Evolutionary conservation across 2,113 vertebrate genomes (phyloP).

Genomic region (Ophthalmolycus amberensis): DNA sequence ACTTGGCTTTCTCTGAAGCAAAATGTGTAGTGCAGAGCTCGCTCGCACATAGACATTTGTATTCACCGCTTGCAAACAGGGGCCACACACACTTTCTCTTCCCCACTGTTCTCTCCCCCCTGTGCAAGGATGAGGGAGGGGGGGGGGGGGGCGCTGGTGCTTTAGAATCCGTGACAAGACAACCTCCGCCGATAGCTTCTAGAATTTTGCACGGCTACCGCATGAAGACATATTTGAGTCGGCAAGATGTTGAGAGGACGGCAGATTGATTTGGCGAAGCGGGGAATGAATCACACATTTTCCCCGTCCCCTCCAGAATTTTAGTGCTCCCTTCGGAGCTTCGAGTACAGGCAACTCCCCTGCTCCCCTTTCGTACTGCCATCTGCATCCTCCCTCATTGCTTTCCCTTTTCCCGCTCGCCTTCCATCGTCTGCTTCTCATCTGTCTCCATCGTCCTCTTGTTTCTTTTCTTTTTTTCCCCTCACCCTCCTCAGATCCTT

Average conservation of each 20-base stretch:
- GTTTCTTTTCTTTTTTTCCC: background rate
- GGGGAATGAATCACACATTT: slow-evolving; percentile 45
- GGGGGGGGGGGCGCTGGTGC: background rate
- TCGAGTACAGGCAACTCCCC: slow-evolving; percentile 13
- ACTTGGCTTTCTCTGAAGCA: slow-evolving; percentile 15
- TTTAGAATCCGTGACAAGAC: slow-evolving; percentile 61
- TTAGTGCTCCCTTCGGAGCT: slow-evolving; percentile 19
- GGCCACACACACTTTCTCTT: slow-evolving; percentile 40
- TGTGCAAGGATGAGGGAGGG: background rate
- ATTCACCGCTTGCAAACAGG: slow-evolving; percentile 49
- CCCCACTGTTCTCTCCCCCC: slow-evolving; percentile 17
- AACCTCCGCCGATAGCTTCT: slow-evolving; percentile 48
- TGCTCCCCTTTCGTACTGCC: slow-evolving; percentile 1
- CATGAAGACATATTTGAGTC: slow-evolving; percentile 47
- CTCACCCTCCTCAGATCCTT: slow-evolving; percentile 13
- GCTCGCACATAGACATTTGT: slow-evolving; percentile 47
- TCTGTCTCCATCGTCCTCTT: slow-evolving; percentile 8
- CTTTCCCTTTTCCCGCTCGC: slow-evolving; percentile 1
- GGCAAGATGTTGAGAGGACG: slow-evolving; percentile 30
- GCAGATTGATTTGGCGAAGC: slow-evolving; percentile 50
- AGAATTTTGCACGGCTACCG: slow-evolving; percentile 47
- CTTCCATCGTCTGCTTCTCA: slow-evolving; percentile 19
- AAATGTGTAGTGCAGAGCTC: slow-evolving; percentile 33
- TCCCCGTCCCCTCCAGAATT: slow-evolving; percentile 18
- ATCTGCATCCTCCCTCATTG: slow-evolving; percentile 22